Percentiles rank a stretch among this genome's conserved stretches.
These are phyloP conservation scores for Drosophila mauritiana DNA, from an alignment of 1,140 invertebrate species.

Conservation along the genomic window DNA sequence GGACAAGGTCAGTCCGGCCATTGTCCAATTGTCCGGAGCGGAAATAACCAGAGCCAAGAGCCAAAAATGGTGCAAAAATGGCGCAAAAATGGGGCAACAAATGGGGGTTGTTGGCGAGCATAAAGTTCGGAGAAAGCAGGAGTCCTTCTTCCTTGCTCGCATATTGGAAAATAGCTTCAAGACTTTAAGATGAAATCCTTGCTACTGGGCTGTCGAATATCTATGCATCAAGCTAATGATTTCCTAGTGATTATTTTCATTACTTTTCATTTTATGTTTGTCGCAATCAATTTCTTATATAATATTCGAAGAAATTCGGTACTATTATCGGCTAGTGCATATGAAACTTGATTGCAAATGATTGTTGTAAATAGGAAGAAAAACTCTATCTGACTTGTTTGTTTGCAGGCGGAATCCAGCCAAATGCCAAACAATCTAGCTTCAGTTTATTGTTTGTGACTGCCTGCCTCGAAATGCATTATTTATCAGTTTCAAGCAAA, in stretches of 20 bases:
- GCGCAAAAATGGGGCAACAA: too few species aligned
- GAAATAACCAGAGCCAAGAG: constrained; percentile 30
- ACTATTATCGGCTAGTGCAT: not conserved
- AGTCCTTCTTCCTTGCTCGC: constrained; percentile 6
- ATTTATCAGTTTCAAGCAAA: constrained; percentile 27
- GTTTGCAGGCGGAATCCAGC: constrained; percentile 33
- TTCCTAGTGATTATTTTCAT: too few species aligned
- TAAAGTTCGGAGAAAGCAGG: constrained; percentile 8
- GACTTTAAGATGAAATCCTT: not conserved
- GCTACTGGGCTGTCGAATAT: too few species aligned
- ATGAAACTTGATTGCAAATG: constrained; percentile 24
- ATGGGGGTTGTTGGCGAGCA: constrained; percentile 7
- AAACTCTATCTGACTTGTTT: constrained; percentile 50
- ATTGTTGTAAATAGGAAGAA: constrained; percentile 47
- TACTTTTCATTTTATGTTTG: too few species aligned
- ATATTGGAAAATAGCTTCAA: constrained; percentile 9
- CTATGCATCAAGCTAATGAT: too few species aligned
- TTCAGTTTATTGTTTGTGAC: constrained; percentile 24
- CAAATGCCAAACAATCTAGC: constrained; percentile 31
- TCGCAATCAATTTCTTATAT: too few species aligned
- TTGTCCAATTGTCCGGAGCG: constrained; percentile 49
- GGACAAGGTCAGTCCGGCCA: constrained; percentile 56
- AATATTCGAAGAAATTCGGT: too few species aligned
- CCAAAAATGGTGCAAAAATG: not conserved
- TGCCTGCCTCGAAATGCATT: constrained; percentile 32